A percentile compares a stretch with the other conserved stretches of the same genome.
Conservation (phyloP, 1,140 invertebrate genomes). For the Cylas formicarius region DNA sequence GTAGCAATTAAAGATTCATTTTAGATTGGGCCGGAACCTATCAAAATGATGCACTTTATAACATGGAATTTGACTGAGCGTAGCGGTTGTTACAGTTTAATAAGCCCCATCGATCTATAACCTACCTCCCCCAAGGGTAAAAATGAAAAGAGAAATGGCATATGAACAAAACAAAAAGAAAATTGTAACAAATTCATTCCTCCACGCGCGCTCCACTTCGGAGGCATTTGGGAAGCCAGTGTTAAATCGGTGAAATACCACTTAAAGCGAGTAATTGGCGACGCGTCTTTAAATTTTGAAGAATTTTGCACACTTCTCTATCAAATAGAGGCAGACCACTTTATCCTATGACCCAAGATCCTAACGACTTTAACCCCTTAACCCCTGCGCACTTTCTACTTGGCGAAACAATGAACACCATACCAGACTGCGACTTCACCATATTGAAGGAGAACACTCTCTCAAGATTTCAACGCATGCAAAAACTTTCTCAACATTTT, state of each 20-base stretch:
- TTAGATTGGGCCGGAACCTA: no score
- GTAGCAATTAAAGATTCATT: no score
- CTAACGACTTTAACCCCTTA: conserved; percentile 21
- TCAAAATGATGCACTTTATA: no score
- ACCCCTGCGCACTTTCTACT: conserved; percentile 27
- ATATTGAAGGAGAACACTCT: conserved; percentile 6
- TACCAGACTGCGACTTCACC: conserved; percentile 4
- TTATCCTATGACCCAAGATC: conserved; percentile 21
- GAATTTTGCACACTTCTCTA: conserved; percentile 20
- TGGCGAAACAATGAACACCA: conserved; percentile 15
- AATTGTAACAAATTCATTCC: no score
- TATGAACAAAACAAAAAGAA: no score
- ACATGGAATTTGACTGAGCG: no score
- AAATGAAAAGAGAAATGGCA: no score
- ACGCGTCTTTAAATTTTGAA: conserved; percentile 21
- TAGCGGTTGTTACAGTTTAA: no score
- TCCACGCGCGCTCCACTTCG: conserved; percentile 41
- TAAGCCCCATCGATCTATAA: no score
- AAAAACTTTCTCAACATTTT: conserved; percentile 14
- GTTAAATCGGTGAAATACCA: conserved; percentile 41
- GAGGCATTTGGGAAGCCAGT: conserved; percentile 40
- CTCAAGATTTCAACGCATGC: conserved; percentile 5
- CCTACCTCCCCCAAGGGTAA: no score
- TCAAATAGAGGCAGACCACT: conserved; percentile 24
- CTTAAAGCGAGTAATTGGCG: conserved; percentile 24